Evolutionary conservation across 2,888 invertebrate species (phyloP).

Genomic region (Ochropleura plecta): DNA sequence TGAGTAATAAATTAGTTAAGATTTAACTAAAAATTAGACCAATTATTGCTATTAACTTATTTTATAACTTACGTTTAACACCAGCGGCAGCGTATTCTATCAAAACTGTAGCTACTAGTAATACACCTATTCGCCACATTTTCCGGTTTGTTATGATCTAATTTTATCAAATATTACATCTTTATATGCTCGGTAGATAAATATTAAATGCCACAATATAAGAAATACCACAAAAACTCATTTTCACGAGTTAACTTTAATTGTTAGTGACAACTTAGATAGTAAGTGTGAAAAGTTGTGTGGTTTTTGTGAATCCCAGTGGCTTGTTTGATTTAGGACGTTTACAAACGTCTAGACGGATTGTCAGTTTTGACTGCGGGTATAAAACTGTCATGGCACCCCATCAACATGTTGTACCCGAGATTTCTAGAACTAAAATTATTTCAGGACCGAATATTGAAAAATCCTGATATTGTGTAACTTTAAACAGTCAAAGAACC

Average conservation of each 20-base stretch:
- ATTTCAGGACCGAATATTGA: not conserved
- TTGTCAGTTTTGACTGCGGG: conserved; percentile 1
- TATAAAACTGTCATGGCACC: not conserved
- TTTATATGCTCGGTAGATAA: conserved; percentile 77
- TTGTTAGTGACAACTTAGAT: conserved; percentile 64
- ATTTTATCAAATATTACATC: conserved; percentile 69
- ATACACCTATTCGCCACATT: conserved; percentile 79
- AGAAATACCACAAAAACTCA: conserved; percentile 62
- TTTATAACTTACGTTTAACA: conserved; percentile 73
- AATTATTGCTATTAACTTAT: not conserved
- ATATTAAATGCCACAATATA: conserved; percentile 65
- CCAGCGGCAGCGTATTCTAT: conserved; percentile 66
- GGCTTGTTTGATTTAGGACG: conserved; percentile 34
- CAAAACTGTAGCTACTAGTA: conserved; percentile 67
- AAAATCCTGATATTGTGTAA: not conserved
- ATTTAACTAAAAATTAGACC: not conserved
- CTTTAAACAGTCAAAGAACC: not conserved
- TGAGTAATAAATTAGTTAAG: not conserved
- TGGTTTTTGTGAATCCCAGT: conserved; percentile 48
- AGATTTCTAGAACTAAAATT: no score
- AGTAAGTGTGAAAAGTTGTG: conserved; percentile 67
- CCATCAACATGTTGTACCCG: not conserved
- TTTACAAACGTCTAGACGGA: conserved; percentile 9
- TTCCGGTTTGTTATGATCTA: conserved; percentile 68
- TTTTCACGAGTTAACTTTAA: conserved; percentile 72